A percentile compares a stretch with the other conserved stretches of the same genome.
phyloP scores from a whole-genome alignment of 2,888 invertebrate species.

The Napeogenes sylphis region DNA sequence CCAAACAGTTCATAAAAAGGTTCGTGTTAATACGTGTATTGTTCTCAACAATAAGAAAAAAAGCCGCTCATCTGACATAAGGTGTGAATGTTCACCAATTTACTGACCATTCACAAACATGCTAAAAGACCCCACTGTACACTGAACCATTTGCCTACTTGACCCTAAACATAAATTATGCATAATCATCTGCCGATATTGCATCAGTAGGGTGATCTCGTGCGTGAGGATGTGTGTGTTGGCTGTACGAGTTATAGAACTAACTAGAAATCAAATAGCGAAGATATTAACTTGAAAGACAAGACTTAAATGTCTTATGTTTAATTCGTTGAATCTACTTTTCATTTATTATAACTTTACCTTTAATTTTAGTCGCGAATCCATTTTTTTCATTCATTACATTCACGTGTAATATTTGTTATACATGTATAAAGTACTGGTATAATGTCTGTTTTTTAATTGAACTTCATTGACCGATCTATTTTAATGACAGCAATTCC shows the following conservation, averaged over 20 bases:
- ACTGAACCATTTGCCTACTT: slow-evolving; percentile 51
- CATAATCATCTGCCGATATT: slow-evolving; percentile 61
- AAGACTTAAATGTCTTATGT: too few relatives aligned
- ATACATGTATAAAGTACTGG: too few relatives aligned
- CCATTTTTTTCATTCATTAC: too few relatives aligned
- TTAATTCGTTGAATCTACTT: too few relatives aligned
- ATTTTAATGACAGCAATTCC: too few relatives aligned
- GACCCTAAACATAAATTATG: slow-evolving; percentile 75
- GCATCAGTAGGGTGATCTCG: slow-evolving; percentile 13
- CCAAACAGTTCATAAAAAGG: slow-evolving; percentile 31
- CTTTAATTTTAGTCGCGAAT: too few relatives aligned
- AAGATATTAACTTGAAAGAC: too few relatives aligned
- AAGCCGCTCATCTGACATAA: slow-evolving; percentile 58
- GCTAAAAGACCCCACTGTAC: slow-evolving; percentile 35
- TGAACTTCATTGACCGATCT: too few relatives aligned
- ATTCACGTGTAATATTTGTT: too few relatives aligned
- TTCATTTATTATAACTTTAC: too few relatives aligned
- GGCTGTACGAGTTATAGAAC: background rate
- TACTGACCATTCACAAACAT: slow-evolving; percentile 45
- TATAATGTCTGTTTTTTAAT: too few relatives aligned
- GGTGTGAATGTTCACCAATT: slow-evolving; percentile 46
- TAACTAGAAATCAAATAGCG: background rate
- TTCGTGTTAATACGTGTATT: slow-evolving; percentile 49
- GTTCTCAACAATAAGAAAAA: slow-evolving; percentile 46
- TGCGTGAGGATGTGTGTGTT: slow-evolving; percentile 18